Base-by-base conservation (phyloP, 1,140 invertebrate species). In the Cepaea nemoralis region DNA sequence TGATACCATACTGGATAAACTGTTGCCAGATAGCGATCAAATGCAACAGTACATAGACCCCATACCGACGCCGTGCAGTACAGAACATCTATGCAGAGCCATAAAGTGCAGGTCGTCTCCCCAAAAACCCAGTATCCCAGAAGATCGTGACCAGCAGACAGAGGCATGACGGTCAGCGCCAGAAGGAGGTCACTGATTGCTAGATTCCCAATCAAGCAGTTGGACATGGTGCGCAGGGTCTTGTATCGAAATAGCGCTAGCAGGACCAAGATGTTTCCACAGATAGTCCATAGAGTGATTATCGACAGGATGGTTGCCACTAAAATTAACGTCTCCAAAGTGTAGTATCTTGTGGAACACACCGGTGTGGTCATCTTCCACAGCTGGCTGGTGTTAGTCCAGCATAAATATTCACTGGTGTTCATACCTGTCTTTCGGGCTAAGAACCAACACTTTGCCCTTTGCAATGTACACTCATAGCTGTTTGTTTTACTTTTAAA, bases 31-130 rank as follows among this genome's bases (percentile, higher is more conserved):
- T 89, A 92, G 6, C 91, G 86, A 81, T 92, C 91, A 5, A 91
- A 87, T 16, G 91, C 91, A 31, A 92, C 91, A n/a, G 91, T 89
- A 77, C 89, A 90, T 24, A 92, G 81, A n/a, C 91, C 90, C 91
- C 91, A 92, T 45, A 92, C 91, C 31, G 91, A 92, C 8, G 91
- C 91, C 12, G 91, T 92, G 83, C 91, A 92, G 83, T 90, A 91
- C 24, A 92, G 82, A 3, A 92, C 91, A 84, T 92, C 91, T 0
- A 89, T 87, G 77, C 86, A 89, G 50, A 91, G 76, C 89, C 90
- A 91, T 35, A 90, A 82, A 42, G 86, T 87, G 70, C 89, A 91
- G 83, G 87, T 87, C 14, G 83, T 80, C 59, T 86, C 81, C 27
- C 91, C 91, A 83, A 92, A 91, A n/a, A 90, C 82, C 91, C 91